Evolutionary conservation across 2,797 vertebrate species (phyloP), one percentile per base, ranked within the genome.

Genomic region (Scolopax rusticola): DNA sequence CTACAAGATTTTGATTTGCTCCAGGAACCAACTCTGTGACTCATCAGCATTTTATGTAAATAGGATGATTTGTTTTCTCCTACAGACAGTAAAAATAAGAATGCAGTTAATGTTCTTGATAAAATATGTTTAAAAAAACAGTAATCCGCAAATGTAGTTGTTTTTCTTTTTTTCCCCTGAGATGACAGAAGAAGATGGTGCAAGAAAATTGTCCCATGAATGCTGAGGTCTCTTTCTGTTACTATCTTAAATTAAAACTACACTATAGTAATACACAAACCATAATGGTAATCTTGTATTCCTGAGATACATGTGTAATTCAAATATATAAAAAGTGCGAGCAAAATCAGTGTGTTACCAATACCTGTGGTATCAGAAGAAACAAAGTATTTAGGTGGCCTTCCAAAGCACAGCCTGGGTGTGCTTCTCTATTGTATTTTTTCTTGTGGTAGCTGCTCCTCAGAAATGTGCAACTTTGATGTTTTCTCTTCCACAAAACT

Each of bases 31-130:
- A 25, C 54, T 84, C 69, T 43, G 33, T 84, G 50, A 78, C 48
- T 94, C 65, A 78, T 86, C 38, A 41, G 36, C 51, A 32, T 90
- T 87, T 93, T 93, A 87, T 87, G 64, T 74, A 96, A 92, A 96
- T 87, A 59, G 28, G 20, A 74, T 92, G 36, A 73, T 84, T 84
- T 84, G 14, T 40, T 89, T 95, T 76, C 43, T 84, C 57, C n/a
- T 16, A 38, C 9, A 65, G 77, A 81, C 32, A 82, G 63, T 86
- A 91, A 91, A 86, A 94, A 56, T 73, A 78, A 89, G 38, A 85
- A 87, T 65, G 76, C 45, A 57, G 45, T 73, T 93, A 93, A 83
- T 93, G 76, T 36, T 84, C 64, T 63, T 76, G 28, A 93, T 28
- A 75, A 94, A 90, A 92, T 71, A 76, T 61, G 60, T 73, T 33